These are phyloP conservation scores for Plebejus melissa DNA, from an alignment of 2,888 invertebrate species.

Conservation along the genomic window DNA sequence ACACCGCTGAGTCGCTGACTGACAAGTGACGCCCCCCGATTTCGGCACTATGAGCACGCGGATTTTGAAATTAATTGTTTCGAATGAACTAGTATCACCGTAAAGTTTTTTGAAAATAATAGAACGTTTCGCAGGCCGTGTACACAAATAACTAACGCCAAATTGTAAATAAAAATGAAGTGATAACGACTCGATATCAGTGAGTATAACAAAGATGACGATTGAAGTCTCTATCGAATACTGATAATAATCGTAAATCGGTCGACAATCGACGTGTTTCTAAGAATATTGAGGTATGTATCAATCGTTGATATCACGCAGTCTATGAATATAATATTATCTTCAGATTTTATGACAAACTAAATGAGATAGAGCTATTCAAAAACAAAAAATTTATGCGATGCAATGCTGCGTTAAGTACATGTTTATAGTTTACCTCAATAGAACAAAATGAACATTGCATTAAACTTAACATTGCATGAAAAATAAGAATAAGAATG, in stretches of 20 bases:
- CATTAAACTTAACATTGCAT: too few species aligned
- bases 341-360: neutral
- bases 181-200: conserved; percentile 34
- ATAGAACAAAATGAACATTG: neutral
- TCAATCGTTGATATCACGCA: conserved; percentile 45
- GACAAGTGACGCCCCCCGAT: neutral
- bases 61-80: conserved; percentile 22
- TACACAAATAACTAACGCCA: conserved; percentile 22
- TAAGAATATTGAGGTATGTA: conserved; percentile 43
- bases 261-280: conserved; percentile 55
- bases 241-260: conserved; percentile 52
- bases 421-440: neutral
- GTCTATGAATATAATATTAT: conserved; percentile 6
- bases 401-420: neutral
- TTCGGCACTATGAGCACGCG: conserved; percentile 15
- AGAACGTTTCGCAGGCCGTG: neutral
- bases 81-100: neutral
- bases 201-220: conserved; percentile 50
- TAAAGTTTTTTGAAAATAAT: neutral
- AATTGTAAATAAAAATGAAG: conserved; percentile 38
- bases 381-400: neutral
- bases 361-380: neutral
- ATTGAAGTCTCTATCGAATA: conserved; percentile 47
- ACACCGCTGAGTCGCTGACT: conserved; percentile 28
- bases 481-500: too few species aligned